phyloP scores from a whole-genome alignment of 2,113 vertebrate genomes.

The Struthio camelus region DNA sequence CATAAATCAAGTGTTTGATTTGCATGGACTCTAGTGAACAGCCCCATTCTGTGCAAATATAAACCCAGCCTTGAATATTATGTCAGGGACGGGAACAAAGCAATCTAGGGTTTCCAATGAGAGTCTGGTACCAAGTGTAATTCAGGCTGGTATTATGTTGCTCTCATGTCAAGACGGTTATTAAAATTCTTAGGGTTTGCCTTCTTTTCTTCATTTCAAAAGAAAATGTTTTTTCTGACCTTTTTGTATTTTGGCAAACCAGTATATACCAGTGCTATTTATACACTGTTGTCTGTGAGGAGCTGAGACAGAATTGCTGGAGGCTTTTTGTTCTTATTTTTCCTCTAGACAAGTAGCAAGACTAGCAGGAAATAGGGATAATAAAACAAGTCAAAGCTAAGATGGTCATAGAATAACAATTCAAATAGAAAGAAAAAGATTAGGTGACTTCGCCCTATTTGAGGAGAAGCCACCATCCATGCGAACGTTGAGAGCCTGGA shows the following conservation, averaged over 20 bases:
- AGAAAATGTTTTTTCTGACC: conserved; percentile 83
- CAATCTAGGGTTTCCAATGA: conserved; percentile 90
- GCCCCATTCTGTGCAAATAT: conserved; percentile 86
- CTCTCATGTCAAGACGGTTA: conserved; percentile 89
- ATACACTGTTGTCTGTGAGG: conserved; percentile 66
- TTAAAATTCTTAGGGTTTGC: conserved; percentile 85
- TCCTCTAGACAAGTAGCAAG: background rate
- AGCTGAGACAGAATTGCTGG: conserved; percentile 33
- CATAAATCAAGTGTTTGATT: conserved; percentile 98
- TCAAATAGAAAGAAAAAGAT: conserved; percentile 22
- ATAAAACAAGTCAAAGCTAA: conserved; percentile 38
- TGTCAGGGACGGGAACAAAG: conserved; percentile 90
- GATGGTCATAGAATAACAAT: conserved; percentile 41
- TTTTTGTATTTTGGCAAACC: conserved; percentile 71
- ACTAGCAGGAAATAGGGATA: background rate
- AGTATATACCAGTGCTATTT: conserved; percentile 74
- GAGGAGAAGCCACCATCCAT: background rate
- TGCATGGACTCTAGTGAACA: conserved; percentile 90
- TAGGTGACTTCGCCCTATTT: conserved; percentile 2
- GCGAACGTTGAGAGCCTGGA: background rate
- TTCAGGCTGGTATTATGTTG: conserved; percentile 83
- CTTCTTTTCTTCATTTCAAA: conserved; percentile 85
- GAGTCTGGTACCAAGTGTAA: conserved; percentile 81
- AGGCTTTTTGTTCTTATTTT: conserved; percentile 10
- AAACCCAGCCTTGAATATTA: conserved; percentile 88